phyloP scores from a whole-genome alignment of 2,888 invertebrate species.

The Sepioteuthis lessoniana region DNA sequence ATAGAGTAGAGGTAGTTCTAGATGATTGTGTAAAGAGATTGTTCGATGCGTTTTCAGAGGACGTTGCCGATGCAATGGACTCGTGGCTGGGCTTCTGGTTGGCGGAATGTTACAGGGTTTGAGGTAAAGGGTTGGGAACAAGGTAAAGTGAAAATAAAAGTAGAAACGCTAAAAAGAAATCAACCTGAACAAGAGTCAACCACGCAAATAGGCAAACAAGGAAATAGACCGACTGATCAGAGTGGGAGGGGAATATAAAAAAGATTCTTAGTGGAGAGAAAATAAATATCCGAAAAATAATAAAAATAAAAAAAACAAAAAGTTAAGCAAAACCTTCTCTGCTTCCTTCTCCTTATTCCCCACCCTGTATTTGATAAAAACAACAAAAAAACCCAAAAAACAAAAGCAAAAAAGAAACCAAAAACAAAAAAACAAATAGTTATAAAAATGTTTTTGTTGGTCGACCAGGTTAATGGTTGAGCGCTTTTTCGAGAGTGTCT shows the following conservation, averaged over 20 bases:
- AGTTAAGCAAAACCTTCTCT: neutral
- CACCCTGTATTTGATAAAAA: too few relatives aligned
- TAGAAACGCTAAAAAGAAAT: neutral
- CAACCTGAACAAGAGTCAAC: neutral
- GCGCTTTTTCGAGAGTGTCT: neutral
- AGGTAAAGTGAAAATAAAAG: neutral
- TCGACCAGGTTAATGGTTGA: neutral
- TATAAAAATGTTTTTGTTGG: neutral
- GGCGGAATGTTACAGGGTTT: too few relatives aligned
- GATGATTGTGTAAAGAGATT: too few relatives aligned
- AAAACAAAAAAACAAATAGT: neutral
- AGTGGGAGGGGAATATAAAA: neutral
- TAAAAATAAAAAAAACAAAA: neutral
- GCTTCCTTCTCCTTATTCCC: neutral
- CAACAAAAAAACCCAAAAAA: too few relatives aligned
- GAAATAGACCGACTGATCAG: neutral
- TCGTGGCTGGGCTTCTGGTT: too few relatives aligned
- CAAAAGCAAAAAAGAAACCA: neutral
- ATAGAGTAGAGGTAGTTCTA: too few relatives aligned
- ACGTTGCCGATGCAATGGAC: too few relatives aligned
- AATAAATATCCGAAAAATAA: neutral
- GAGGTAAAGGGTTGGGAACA: too few relatives aligned
- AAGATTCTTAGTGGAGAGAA: neutral
- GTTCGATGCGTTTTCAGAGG: too few relatives aligned
- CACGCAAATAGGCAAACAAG: neutral